Evolutionary conservation across 1,140 invertebrate genomes (phyloP), one percentile per base, ranked within the genome.

Genomic region (Physella acuta): DNA sequence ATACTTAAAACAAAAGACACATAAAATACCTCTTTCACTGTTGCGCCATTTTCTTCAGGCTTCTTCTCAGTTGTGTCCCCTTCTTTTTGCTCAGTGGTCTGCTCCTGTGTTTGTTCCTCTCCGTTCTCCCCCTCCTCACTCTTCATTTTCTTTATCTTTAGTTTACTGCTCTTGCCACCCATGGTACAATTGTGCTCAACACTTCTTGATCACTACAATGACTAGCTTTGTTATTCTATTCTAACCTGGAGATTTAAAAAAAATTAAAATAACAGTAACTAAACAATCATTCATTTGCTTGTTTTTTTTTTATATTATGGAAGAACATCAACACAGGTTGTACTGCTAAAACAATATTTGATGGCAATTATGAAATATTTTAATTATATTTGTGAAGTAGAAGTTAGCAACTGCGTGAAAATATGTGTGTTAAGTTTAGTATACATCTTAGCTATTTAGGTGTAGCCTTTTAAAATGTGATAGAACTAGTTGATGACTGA

Each of bases 121-220:
- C 60, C 68, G 36, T 66, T 70, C 53, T 60, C 67, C 30, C 37
- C 66, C 59, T 68, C 66, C 39, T 68, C 66, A 20, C 30, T 68
- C 68, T 73, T 73, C n/a, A 53, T 62, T 34, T 71, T 71, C 51
- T 64, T 70, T 34, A 62, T 71, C 68, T 73, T 73, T 55, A 71
- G 72, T 39, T 71, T 73, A 62, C 72, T 73, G 68, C 68, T 68
- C 39, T 71, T 73, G 36, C 60, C 64, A 64, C 72, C 72, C 72
- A 73, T 73, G 16, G 0, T 73, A 51, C 8, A 49, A 49, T 14
- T 14, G 44, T 49, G 11, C 44, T 14, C 11, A 49, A n/a, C 44
- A 14, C 11, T 11, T 14, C n/a, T 49, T n/a, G 11, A n/a, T 11
- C 11, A n/a, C 11, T n/a, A n/a, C n/a, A 49, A 49, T 14, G 11